These are phyloP conservation scores for Seladonia tumulorum DNA, from an alignment of 2,888 invertebrate genomes.

Conservation along the genomic window DNA sequence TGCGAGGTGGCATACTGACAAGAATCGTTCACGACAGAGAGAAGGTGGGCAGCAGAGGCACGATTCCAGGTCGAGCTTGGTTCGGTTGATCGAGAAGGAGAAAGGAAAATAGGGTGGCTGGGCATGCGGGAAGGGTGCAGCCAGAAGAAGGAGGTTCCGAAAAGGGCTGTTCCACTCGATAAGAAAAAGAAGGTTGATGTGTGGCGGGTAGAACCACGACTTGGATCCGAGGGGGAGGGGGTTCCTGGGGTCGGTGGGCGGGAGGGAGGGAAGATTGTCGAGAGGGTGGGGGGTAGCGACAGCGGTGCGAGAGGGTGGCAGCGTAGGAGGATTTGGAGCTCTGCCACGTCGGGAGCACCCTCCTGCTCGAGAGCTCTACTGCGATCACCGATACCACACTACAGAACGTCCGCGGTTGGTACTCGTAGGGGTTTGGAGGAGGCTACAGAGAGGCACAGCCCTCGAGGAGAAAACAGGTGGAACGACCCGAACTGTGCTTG, in stretches of 20 bases:
- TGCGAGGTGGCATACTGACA: not conserved
- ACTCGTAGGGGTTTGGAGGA: slow-evolving; percentile 74
- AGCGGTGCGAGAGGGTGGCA: slow-evolving; percentile 66
- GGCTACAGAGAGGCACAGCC: slow-evolving; percentile 66
- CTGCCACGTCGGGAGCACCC: slow-evolving; percentile 82
- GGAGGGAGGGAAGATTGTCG: slow-evolving; percentile 10
- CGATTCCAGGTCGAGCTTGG: slow-evolving; percentile 53
- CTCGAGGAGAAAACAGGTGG: slow-evolving; percentile 80
- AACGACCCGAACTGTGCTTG: slow-evolving; percentile 70
- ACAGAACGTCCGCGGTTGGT: slow-evolving; percentile 77
- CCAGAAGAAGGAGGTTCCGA: slow-evolving; percentile 24
- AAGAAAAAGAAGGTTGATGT: slow-evolving; percentile 55
- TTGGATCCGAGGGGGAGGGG: not conserved
- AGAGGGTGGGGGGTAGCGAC: slow-evolving; percentile 47
- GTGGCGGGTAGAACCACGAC: slow-evolving; percentile 57
- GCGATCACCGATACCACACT: slow-evolving; percentile 83
- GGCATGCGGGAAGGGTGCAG: slow-evolving; percentile 1
- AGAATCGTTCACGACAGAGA: slow-evolving; percentile 14
- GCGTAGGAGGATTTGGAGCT: slow-evolving; percentile 81
- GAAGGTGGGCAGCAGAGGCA: slow-evolving; percentile 38
- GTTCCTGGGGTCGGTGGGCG: not conserved
- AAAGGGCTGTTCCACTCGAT: slow-evolving; percentile 56
- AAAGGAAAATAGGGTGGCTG: slow-evolving; percentile 19
- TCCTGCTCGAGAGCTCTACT: slow-evolving; percentile 83
- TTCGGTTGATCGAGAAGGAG: slow-evolving; percentile 48